These are phyloP conservation scores for Enteromius paludinosus DNA, from an alignment of 2,797 vertebrate species.

Conservation along the genomic window DNA sequence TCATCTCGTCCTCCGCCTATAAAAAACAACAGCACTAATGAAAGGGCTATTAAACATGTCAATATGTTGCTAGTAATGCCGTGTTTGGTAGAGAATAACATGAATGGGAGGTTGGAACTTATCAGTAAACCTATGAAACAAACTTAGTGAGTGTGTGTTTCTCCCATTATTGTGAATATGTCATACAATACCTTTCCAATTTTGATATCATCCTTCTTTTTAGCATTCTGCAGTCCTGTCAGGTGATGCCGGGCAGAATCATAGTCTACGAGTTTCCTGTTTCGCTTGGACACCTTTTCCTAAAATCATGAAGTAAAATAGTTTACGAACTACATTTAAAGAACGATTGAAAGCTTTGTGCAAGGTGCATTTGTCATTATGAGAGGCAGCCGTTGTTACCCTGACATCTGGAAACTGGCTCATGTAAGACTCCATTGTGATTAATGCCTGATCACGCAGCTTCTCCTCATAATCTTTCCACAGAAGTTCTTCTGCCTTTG, in stretches of 20 bases:
- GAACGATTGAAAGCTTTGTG: neutral
- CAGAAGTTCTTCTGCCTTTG: slow-evolving; percentile 90
- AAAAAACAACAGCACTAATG: slow-evolving; percentile 12
- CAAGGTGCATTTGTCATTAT: neutral
- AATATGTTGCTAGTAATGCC: neutral
- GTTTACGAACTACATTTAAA: neutral
- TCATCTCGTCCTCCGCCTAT: slow-evolving; percentile 90
- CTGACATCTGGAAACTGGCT: slow-evolving; percentile 89
- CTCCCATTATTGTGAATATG: neutral
- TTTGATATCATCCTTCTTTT: slow-evolving; percentile 92
- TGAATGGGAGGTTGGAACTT: neutral
- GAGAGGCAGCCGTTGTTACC: slow-evolving; percentile 71
- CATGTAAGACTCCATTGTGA: slow-evolving; percentile 91
- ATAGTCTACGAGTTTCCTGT: slow-evolving; percentile 94
- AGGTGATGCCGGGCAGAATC: slow-evolving; percentile 92
- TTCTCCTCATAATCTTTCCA: slow-evolving; percentile 97
- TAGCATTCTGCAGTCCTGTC: slow-evolving; percentile 89
- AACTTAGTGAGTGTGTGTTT: neutral
- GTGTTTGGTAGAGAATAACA: neutral
- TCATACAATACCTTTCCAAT: slow-evolving; percentile 86
- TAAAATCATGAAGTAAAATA: slow-evolving; percentile 63
- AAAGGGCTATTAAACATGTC: neutral
- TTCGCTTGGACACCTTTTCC: slow-evolving; percentile 93
- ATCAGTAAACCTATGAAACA: neutral
- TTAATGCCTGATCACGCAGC: slow-evolving; percentile 86